Evolutionary conservation across 2,888 invertebrate genomes (phyloP).

Genomic region (Gibbula magus): DNA sequence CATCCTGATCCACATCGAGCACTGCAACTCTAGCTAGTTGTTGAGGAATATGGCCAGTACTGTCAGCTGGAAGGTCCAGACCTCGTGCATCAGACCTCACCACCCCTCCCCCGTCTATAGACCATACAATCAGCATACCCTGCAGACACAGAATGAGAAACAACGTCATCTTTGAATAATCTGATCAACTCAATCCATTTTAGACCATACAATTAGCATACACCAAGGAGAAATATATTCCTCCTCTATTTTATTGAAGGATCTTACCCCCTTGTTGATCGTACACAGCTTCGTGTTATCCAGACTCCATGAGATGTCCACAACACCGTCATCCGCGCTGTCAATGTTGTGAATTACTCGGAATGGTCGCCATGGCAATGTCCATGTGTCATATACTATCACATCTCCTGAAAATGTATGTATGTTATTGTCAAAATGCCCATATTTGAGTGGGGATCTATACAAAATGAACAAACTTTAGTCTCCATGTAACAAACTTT

Average conservation of each 20-base stretch:
- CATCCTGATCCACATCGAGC: conserved; percentile 49
- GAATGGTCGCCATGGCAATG: conserved; percentile 54
- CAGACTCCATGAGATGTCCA: conserved; percentile 59
- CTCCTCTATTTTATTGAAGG: background rate
- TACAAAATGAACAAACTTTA: background rate
- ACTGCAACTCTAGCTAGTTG: conserved; percentile 46
- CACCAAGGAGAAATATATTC: background rate
- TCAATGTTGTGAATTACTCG: conserved; percentile 42
- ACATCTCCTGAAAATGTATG: conserved; percentile 56
- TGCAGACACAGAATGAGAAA: conserved; percentile 31
- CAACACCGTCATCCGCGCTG: conserved; percentile 41
- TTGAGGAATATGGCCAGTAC: conserved; percentile 44
- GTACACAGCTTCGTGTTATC: conserved; percentile 54
- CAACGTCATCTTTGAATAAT: background rate
- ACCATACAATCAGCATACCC: conserved; percentile 56
- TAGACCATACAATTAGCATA: background rate
- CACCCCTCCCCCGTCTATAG: conserved; percentile 43
- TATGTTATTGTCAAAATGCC: too few species aligned
- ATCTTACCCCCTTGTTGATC: conserved; percentile 52
- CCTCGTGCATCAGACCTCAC: conserved; percentile 38
- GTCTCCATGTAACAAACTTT: too few species aligned
- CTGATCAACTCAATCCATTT: background rate
- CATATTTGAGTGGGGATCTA: background rate
- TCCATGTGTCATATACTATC: conserved; percentile 53
- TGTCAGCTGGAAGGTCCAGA: conserved; percentile 48